Evolutionary conservation across 2,797 vertebrate genomes (phyloP).

Genomic region (Alfaro cultratus): DNA sequence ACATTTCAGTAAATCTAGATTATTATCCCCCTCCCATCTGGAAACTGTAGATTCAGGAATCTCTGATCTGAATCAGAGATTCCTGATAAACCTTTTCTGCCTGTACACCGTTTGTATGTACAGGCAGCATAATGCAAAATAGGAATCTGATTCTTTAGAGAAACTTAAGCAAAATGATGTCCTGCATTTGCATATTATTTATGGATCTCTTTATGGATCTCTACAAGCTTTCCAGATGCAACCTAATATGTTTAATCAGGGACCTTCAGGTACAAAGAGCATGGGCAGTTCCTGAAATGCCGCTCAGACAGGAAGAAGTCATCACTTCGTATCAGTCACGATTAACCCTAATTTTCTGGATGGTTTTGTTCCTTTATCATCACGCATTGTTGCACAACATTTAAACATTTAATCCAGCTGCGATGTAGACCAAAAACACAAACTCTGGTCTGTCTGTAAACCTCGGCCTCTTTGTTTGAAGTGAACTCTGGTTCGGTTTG

Average conservation of each 20-base stretch:
- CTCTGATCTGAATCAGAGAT: too few relatives aligned
- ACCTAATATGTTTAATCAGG: too few relatives aligned
- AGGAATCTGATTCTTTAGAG: background rate
- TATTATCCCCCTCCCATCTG: background rate
- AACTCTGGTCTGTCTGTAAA: too few relatives aligned
- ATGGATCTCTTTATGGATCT: background rate
- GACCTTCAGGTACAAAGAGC: too few relatives aligned
- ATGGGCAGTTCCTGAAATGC: background rate
- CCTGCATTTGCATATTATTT: background rate
- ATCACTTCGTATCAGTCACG: background rate
- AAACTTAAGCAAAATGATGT: background rate
- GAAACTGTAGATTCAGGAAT: slow-evolving; percentile 5
- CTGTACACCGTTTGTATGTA: background rate
- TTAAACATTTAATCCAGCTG: too few relatives aligned
- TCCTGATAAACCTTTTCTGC: too few relatives aligned
- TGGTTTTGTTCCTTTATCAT: too few relatives aligned
- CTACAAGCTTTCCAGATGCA: background rate
- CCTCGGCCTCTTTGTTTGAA: too few relatives aligned
- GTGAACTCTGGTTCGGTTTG: too few relatives aligned
- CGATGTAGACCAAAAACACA: too few relatives aligned
- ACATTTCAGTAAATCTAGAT: slow-evolving; percentile 17
- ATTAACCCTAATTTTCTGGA: background rate
- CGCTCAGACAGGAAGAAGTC: too few relatives aligned
- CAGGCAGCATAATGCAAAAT: background rate
- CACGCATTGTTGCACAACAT: background rate